phyloP scores from a whole-genome alignment of 2,797 vertebrate species.

The Pelobates cultripes region DNA sequence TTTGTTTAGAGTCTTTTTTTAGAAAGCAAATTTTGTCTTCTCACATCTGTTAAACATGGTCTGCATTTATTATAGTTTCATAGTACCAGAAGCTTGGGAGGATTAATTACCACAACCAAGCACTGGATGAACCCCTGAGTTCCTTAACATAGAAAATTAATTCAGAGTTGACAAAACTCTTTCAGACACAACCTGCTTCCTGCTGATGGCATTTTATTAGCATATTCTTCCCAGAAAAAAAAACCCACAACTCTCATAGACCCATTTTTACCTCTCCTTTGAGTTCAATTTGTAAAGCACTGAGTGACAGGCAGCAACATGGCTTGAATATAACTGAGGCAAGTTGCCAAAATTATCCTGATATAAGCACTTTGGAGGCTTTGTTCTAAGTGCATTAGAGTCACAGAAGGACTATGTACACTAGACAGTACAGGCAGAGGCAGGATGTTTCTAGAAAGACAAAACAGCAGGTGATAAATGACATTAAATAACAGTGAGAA shows the following conservation, averaged over 20 bases:
- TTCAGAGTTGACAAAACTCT: constrained; percentile 87
- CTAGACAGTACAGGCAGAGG: constrained; percentile 74
- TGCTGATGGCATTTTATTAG: constrained; percentile 83
- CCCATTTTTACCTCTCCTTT: constrained; percentile 79
- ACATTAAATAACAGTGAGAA: constrained; percentile 84
- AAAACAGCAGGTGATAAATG: constrained; percentile 86
- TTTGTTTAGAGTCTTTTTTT: constrained; percentile 48
- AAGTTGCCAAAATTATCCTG: constrained; percentile 76
- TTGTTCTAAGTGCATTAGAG: constrained; percentile 83
- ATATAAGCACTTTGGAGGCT: constrained; percentile 80
- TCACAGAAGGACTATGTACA: constrained; percentile 82
- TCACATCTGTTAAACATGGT: constrained; percentile 79
- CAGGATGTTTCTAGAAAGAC: constrained; percentile 83
- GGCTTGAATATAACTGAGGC: constrained; percentile 80
- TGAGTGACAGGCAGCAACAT: constrained; percentile 84
- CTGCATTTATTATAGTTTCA: constrained; percentile 75
- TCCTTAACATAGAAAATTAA: constrained; percentile 85
- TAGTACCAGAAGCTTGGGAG: constrained; percentile 78
- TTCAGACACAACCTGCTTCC: constrained; percentile 84
- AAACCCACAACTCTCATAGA: constrained; percentile 70
- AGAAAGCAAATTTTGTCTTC: constrained; percentile 60
- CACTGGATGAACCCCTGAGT: constrained; percentile 75
- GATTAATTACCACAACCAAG: constrained; percentile 79
- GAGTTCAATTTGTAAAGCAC: constrained; percentile 81
- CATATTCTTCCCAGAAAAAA: constrained; percentile 81